Base-by-base conservation (phyloP, 2,113 vertebrate species). In the Nothoprocta pentlandii region DNA sequence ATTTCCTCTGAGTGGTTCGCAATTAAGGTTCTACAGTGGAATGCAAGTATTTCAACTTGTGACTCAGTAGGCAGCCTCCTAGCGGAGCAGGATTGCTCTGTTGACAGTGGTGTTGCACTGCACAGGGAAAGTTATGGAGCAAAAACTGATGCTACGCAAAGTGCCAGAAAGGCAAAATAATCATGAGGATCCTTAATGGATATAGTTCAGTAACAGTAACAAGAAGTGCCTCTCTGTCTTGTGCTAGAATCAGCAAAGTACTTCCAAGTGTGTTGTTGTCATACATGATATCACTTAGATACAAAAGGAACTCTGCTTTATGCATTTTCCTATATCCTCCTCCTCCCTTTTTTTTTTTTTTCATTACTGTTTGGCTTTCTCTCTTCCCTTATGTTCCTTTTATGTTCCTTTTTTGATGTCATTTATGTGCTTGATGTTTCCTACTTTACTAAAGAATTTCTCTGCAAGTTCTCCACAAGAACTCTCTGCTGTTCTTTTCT, bases 1-100 rank as follows among this genome's bases (percentile, higher is more conserved):
- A 20, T 30, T 78, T 61, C 1, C 1, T 0, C 4, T 51, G 9
- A 62, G 11, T 1, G 0, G 14, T 73, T 47, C 36, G 47, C 36
- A 58, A 28, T 15, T 32, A 58, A 32, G 32, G 54, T 32, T 58
- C 54, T 58, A 32, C 54, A 32, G 54, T 12, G 13, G 28, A 16
- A 58, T 14, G 13, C 54, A 58, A 32, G 30, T 58, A 58, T 58
- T 58, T 58, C 30, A 30, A 32, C 54, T 26, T 14, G 51, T 54
- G 25, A 32, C 16, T 32, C 30, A 32, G 30, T 58, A 32, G 54
- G 54, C 54, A 58, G 54, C 54, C 54, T 58, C 16, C 28, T 32
- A 12, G 16, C 30, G 32, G 54, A 58, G 28, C 16, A 32, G 54
- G 54, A 32, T 58, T 58, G 54, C 54, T 30, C 53, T 30, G 26